These are phyloP conservation scores for Esox niger DNA, from an alignment of 2,113 vertebrate species.

Conservation along the genomic window DNA sequence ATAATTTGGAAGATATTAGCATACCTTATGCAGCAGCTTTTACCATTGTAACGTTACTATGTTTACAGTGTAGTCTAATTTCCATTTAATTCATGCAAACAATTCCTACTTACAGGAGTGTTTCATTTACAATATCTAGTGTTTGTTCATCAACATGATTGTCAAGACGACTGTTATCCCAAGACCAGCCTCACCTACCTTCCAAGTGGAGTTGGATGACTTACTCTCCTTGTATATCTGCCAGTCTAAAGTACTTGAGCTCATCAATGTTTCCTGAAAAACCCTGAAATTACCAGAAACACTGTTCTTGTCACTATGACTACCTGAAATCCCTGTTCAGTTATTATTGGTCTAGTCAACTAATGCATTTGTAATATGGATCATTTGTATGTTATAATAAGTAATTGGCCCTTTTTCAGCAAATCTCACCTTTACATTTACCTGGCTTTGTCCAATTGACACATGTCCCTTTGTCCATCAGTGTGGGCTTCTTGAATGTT, in stretches of 20 bases:
- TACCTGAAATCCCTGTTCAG: background rate
- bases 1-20: constrained; percentile 2
- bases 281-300: constrained; percentile 28
- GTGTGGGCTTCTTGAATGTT: constrained; percentile 68
- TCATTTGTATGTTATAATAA: constrained; percentile 67
- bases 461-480: constrained; percentile 53
- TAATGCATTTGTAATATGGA: constrained; percentile 58
- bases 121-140: background rate
- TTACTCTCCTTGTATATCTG: constrained; percentile 2
- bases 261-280: background rate
- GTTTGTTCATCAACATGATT: constrained; percentile 24
- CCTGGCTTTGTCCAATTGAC: constrained; percentile 56
- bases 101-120: background rate
- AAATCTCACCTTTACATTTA: constrained; percentile 61
- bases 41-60: constrained; percentile 11
- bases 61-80: constrained; percentile 26
- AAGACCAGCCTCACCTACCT: constrained; percentile 55
- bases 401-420: constrained; percentile 71
- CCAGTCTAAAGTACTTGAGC: constrained; percentile 21
- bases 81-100: background rate
- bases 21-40: constrained; percentile 1
- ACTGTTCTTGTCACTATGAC: constrained; percentile 10
- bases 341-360: constrained; percentile 35
- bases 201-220: constrained; percentile 23
- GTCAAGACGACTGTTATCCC: constrained; percentile 61